phyloP scores from a whole-genome alignment of 2,888 invertebrate species.

The Tenthredo mesomela region DNA sequence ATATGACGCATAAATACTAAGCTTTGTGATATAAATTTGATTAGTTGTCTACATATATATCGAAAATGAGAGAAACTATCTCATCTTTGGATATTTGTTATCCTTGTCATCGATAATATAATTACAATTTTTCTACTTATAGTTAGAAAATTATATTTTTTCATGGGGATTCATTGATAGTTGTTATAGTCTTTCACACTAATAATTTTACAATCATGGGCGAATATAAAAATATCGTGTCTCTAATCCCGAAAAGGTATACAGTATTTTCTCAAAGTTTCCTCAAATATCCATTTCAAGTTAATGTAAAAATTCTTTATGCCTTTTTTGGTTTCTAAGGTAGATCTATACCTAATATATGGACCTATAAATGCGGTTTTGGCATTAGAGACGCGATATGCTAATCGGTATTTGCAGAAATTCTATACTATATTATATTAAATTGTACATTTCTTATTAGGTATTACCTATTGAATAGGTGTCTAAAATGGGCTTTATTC shows the following conservation, averaged over 20 bases:
- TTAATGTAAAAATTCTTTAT: too few species aligned
- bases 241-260: too few species aligned
- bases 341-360: too few species aligned
- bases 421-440: background rate
- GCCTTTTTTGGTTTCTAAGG: too few species aligned
- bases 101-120: background rate
- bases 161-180: background rate
- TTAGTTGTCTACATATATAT: background rate
- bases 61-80: background rate
- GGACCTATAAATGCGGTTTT: too few species aligned
- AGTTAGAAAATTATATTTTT: background rate
- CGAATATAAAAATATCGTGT: background rate
- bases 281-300: too few species aligned
- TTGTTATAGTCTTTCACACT: background rate
- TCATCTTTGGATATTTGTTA: background rate
- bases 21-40: slow-evolving; percentile 7
- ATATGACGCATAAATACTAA: slow-evolving; percentile 84
- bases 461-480: background rate
- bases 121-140: background rate
- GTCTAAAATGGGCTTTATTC: background rate
- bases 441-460: slow-evolving; percentile 9
- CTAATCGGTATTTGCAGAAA: background rate
- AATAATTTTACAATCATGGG: background rate
- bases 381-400: too few species aligned
- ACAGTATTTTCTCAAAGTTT: too few species aligned